A percentile compares a stretch with the other conserved stretches of the same genome.
Conservation (phyloP, 2,797 vertebrate genomes). For the Columba guinea region DNA sequence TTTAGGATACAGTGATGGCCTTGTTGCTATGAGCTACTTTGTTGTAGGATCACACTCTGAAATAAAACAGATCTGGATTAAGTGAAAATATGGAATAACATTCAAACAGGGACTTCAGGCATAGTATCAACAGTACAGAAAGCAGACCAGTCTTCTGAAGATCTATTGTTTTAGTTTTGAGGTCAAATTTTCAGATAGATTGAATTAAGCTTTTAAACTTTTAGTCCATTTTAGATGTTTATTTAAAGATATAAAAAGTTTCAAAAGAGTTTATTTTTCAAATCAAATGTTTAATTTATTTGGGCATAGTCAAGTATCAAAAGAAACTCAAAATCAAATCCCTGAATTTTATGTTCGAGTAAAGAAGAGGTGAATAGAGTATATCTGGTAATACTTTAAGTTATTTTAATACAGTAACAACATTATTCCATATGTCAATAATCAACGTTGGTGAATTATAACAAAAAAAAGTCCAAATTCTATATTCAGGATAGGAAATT, state of each 20-base stretch:
- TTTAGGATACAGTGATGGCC: not conserved
- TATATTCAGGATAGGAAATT: not conserved
- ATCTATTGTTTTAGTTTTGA: not conserved
- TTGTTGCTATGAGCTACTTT: not conserved
- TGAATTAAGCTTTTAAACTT: not conserved
- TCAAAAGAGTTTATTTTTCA: constrained; percentile 3
- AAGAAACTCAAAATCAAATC: not conserved
- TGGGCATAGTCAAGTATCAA: not conserved
- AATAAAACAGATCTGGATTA: constrained; percentile 8
- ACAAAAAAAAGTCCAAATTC: not conserved
- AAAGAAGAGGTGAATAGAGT: not conserved
- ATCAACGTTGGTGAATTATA: not conserved
- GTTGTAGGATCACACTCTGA: not conserved
- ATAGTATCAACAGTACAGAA: not conserved
- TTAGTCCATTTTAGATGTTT: not conserved
- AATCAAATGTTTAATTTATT: not conserved
- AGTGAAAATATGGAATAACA: not conserved
- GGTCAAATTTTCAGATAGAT: not conserved
- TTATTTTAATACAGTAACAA: not conserved
- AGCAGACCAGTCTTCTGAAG: not conserved
- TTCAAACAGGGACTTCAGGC: not conserved
- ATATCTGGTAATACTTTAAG: not conserved
- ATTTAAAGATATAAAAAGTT: not conserved
- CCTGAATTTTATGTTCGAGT: not conserved
- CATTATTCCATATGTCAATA: not conserved